Conservation (phyloP, 2,797 vertebrate species). For the Sebastes trivittatus region DNA sequence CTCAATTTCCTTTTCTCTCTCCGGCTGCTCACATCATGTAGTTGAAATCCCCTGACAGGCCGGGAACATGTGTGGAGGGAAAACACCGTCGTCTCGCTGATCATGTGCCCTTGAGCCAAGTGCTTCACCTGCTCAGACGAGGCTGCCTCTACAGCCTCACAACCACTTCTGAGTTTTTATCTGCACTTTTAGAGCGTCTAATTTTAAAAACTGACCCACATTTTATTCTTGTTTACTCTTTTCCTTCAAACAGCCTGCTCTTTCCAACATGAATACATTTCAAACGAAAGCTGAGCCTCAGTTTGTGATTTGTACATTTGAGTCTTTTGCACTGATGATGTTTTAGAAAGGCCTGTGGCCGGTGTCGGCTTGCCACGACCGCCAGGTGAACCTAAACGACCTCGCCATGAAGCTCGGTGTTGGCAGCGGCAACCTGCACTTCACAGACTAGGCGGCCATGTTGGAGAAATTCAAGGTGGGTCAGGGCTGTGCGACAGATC, state of each 20-base stretch:
- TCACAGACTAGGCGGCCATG: slow-evolving; percentile 90
- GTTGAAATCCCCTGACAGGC: not conserved
- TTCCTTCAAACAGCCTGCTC: too few species aligned
- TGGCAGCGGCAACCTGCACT: slow-evolving; percentile 90
- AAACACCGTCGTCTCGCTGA: not conserved
- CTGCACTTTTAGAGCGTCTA: not conserved
- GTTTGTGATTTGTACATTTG: not conserved
- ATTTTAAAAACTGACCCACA: not conserved
- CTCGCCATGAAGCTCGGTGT: slow-evolving; percentile 89
- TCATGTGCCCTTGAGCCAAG: not conserved
- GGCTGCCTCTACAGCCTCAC: too few species aligned
- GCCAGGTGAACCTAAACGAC: slow-evolving; percentile 85
- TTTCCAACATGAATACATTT: too few species aligned
- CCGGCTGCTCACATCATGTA: not conserved
- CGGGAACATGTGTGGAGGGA: not conserved
- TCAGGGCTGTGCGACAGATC: slow-evolving; percentile 88
- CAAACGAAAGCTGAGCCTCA: not conserved
- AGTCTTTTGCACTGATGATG: not conserved
- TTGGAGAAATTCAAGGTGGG: slow-evolving; percentile 88
- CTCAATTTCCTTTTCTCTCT: not conserved
- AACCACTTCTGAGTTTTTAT: too few species aligned
- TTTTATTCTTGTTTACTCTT: not conserved
- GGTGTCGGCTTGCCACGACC: slow-evolving; percentile 88
- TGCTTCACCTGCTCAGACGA: not conserved
- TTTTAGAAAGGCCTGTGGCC: slow-evolving; percentile 88